These are phyloP conservation scores for Siphlonurus alternatus DNA, from an alignment of 2,888 invertebrate species.

Conservation along the genomic window DNA sequence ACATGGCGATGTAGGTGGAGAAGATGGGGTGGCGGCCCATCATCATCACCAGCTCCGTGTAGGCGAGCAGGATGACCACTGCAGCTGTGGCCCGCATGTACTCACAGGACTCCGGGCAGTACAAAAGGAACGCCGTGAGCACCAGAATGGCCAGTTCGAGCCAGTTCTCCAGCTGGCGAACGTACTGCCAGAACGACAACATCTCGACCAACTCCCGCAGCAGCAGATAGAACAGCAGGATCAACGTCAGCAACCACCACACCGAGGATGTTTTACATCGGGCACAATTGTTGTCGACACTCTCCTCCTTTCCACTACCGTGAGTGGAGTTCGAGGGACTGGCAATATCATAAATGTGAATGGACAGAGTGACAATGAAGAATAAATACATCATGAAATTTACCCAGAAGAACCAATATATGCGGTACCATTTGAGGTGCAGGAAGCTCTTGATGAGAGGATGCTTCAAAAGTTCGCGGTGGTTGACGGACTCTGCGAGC, in stretches of 20 bases:
- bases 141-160: slow-evolving; percentile 51
- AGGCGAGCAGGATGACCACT: slow-evolving; percentile 53
- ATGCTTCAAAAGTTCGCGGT: slow-evolving; percentile 54
- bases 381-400: slow-evolving; percentile 55
- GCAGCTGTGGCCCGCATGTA: slow-evolving; percentile 50
- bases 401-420: slow-evolving; percentile 51
- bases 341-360: slow-evolving; percentile 26
- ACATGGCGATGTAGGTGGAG: slow-evolving; percentile 69
- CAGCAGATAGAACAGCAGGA: slow-evolving; percentile 42
- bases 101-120: slow-evolving; percentile 32
- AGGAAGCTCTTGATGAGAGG: slow-evolving; percentile 26
- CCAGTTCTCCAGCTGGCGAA: slow-evolving; percentile 53
- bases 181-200: slow-evolving; percentile 45
- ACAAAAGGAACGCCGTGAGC: slow-evolving; percentile 42
- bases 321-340: too few relatives aligned
- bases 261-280: slow-evolving; percentile 24
- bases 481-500: slow-evolving; percentile 48
- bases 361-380: slow-evolving; percentile 47
- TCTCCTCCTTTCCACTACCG: too few relatives aligned
- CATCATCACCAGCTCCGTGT: slow-evolving; percentile 57
- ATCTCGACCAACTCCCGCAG: slow-evolving; percentile 55
- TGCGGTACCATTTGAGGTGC: slow-evolving; percentile 51
- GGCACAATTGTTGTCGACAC: slow-evolving; percentile 22
- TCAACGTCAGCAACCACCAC: slow-evolving; percentile 12
- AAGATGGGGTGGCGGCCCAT: slow-evolving; percentile 64